Evolutionary conservation across 2,888 invertebrate species (phyloP), one percentile per base, ranked within the genome.

Genomic region (Pseudoips prasinana): DNA sequence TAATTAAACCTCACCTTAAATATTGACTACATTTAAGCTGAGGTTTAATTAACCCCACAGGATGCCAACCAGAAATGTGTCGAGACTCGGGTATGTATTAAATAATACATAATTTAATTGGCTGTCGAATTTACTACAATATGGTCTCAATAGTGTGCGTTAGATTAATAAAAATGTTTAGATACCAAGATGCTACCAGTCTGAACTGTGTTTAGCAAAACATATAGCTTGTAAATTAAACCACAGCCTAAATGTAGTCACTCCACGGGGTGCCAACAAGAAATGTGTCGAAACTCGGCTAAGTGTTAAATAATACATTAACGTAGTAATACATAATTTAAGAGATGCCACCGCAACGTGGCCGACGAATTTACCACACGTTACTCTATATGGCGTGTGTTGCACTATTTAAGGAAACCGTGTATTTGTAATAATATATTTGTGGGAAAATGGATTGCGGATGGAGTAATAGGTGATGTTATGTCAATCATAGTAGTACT

Each of bases 221-320:
- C n/a, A n/a, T n/a, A n/a, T 7, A 20, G 20, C 20, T 20, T n/a
- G 7, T 56, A 10, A 25, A 53, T 68, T 70, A 22, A 4, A 40
- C 59, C 70, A 55, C 26, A 14, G 30, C 6, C 39, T 36, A 54
- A 61, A 59, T 61, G 61, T 63, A 58, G 52, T 44, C 51, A 57
- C 79, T 56, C 80, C 46, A 64, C 80, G 66, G 80, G 81, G 78
- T 65, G 78, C 63, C 78, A 44, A 62, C 62, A 72, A 72, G 75
- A 75, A 73, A 76, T 73, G 73, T 77, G 73, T 77, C 73, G 77
- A 77, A 76, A 77, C 70, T 63, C 68, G 65, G 66, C 69, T 66
- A 69, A 63, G 81, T 82, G 83, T 81, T 84, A 81, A 80, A 84
- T 84, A 83, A 84, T 83, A 84, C 83, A 85, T 85, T 69, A 77